Conservation (phyloP, 2,888 invertebrate genomes). For the Apeira syringaria region DNA sequence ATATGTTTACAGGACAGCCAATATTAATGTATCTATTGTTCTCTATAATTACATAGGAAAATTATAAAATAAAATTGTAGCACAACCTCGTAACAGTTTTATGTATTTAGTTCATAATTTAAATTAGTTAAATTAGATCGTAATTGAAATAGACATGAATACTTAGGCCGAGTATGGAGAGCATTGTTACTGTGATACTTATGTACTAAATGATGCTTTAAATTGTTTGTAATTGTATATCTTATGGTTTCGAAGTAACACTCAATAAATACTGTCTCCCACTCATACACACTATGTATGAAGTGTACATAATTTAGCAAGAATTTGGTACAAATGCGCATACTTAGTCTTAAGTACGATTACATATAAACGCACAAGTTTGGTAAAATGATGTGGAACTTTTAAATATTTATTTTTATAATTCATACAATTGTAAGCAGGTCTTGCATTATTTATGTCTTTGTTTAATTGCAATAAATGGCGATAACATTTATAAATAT, state of each 20-base stretch:
- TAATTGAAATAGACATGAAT: slow-evolving; percentile 26
- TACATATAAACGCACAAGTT: slow-evolving; percentile 10
- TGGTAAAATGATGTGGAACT: slow-evolving; percentile 43
- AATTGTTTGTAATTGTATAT: slow-evolving; percentile 27
- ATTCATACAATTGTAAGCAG: slow-evolving; percentile 52
- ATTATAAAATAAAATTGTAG: slow-evolving; percentile 18
- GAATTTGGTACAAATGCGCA: slow-evolving; percentile 38
- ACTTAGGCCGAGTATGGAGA: slow-evolving; percentile 24
- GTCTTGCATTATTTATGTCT: slow-evolving; percentile 57
- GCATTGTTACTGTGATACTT: slow-evolving; percentile 55
- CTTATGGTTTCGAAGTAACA: slow-evolving; percentile 31
- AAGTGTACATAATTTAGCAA: slow-evolving; percentile 52
- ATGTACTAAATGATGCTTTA: slow-evolving; percentile 50
- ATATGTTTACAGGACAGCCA: slow-evolving; percentile 66
- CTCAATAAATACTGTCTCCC: slow-evolving; percentile 39
- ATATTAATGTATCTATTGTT: slow-evolving; percentile 5
- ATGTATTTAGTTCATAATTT: slow-evolving; percentile 19
- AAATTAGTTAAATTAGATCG: slow-evolving; percentile 16
- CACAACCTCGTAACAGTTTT: slow-evolving; percentile 23
- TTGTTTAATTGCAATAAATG: slow-evolving; percentile 52
- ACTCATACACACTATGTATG: slow-evolving; percentile 50
- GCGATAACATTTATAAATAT: slow-evolving; percentile 36
- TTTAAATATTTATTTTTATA: slow-evolving; percentile 19
- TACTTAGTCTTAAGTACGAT: slow-evolving; percentile 13
- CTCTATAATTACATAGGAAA: slow-evolving; percentile 15